Conservation (phyloP, 2,797 vertebrate genomes). For the Myioborus melanocephalus region DNA sequence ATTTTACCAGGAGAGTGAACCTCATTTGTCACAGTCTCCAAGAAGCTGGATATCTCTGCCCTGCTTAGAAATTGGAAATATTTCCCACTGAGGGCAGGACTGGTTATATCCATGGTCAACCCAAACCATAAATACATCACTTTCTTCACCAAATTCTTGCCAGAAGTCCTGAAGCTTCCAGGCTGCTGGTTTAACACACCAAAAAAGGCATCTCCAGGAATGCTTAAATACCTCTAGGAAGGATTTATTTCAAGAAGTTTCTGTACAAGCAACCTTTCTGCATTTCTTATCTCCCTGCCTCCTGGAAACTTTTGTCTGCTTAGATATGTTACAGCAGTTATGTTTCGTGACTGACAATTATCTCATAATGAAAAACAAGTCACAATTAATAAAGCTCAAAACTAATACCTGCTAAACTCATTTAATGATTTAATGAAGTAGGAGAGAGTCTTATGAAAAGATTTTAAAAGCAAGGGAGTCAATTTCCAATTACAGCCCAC, state of each 20-base stretch:
- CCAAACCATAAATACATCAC: not conserved
- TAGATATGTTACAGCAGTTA: constrained; percentile 68
- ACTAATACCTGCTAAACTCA: constrained; percentile 82
- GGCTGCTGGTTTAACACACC: not conserved
- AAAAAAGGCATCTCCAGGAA: not conserved
- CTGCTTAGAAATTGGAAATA: not conserved
- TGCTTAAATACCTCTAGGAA: not conserved
- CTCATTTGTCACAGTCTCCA: not conserved
- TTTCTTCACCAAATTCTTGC: not conserved
- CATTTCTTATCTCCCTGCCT: constrained; percentile 4
- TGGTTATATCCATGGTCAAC: not conserved
- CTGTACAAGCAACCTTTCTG: not conserved
- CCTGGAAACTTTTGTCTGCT: constrained; percentile 45
- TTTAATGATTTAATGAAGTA: constrained; percentile 87
- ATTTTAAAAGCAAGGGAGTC: constrained; percentile 69
- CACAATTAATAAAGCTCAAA: constrained; percentile 94
- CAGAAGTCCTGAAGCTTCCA: not conserved
- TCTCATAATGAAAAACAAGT: constrained; percentile 94
- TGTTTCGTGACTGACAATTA: constrained; percentile 91
- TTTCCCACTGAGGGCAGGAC: not conserved
- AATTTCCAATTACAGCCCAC: constrained; percentile 74
- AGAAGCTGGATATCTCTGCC: not conserved
- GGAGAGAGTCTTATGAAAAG: constrained; percentile 70
- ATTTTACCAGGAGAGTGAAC: not conserved
- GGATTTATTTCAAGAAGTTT: not conserved